These are phyloP conservation scores for Agrochola litura DNA, from an alignment of 2,888 invertebrate species.

Conservation along the genomic window DNA sequence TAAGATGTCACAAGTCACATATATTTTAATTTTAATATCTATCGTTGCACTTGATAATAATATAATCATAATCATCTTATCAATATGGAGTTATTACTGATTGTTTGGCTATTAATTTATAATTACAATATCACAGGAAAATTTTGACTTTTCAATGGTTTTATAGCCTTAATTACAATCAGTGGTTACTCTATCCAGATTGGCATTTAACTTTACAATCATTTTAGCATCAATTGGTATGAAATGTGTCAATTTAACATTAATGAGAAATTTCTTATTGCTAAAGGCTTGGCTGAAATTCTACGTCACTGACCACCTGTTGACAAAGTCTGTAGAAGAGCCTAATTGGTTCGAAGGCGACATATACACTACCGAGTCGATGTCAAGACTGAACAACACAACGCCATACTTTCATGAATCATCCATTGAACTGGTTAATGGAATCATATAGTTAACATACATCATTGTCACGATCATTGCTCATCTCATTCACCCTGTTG, in stretches of 20 bases:
- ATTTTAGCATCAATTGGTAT: slow-evolving; percentile 33
- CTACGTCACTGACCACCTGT: slow-evolving; percentile 89
- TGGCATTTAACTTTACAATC: slow-evolving; percentile 39
- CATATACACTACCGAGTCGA: slow-evolving; percentile 83
- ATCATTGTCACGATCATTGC: slow-evolving; percentile 72
- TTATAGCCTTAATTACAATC: slow-evolving; percentile 2
- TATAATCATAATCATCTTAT: slow-evolving; percentile 54
- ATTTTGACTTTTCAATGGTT: not conserved
- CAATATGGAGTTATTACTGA: slow-evolving; percentile 49
- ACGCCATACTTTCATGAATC: slow-evolving; percentile 83
- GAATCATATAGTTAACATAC: slow-evolving; percentile 84
- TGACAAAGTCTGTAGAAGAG: slow-evolving; percentile 88
- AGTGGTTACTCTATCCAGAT: slow-evolving; percentile 45
- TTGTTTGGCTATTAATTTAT: not conserved
- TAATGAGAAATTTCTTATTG: slow-evolving; percentile 82
- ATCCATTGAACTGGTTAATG: slow-evolving; percentile 88
- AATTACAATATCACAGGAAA: not conserved
- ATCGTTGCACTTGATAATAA: slow-evolving; percentile 45
- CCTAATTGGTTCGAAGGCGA: slow-evolving; percentile 87
- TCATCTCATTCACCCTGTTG: slow-evolving; percentile 79
- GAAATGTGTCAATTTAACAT: slow-evolving; percentile 55
- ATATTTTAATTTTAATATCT: slow-evolving; percentile 43
- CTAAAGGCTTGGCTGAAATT: slow-evolving; percentile 91
- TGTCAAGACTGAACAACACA: slow-evolving; percentile 81
- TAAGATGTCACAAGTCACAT: slow-evolving; percentile 68